Base-by-base conservation (phyloP, 1,140 invertebrate species). In the Zaprionus tsacasi region DNA sequence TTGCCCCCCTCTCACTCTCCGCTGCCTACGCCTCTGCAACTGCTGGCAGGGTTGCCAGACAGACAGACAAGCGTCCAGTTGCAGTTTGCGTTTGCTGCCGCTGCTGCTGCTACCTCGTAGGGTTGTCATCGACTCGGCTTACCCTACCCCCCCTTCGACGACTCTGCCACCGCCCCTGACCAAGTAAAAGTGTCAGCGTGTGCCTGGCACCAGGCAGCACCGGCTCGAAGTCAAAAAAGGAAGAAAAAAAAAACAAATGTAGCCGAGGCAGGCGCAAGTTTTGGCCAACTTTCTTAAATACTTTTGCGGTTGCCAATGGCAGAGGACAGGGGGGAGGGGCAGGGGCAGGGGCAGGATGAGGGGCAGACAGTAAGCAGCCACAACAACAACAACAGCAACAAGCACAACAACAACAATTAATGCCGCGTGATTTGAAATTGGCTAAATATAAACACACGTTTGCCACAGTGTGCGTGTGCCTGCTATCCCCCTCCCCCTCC, bases 181-280 rank as follows among this genome's bases (percentile, higher is more conserved):
- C 64, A 81, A 89, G 85, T 89, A 89, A 89, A 89, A 89, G 85
- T 89, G 85, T 89, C 85, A 89, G 85, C 85, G 78, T 77, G 85
- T 89, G 85, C 85, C 85, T 72, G 85, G 85, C 81, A 89, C 85
- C 58, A 79, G 55, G 10, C 43, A 7, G 17, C 17, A 10, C 15
- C 36, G 60, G 36, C 74, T 36, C 35, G 21, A 48, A 66, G 75
- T 52, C 52, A 65, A 48, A 40, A n/a, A n/a, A n/a, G n/a, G n/a
- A 57, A 58, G 35, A 48, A 45, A 63, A 50, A 40, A 66, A 76
- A 79, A 67, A 50, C n/a, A 45, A 7, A n/a, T 8, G 40, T 30
- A 45, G 35, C 35, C 36, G 35, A 61, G 45, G 55, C 13, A 59
- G 71, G 65, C 43, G 64, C 56, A 74, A 81, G 63, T 77, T 79